Evolutionary conservation across 2,888 invertebrate species (phyloP), one percentile per base, ranked within the genome.

Genomic region (Coleophora deauratella): DNA sequence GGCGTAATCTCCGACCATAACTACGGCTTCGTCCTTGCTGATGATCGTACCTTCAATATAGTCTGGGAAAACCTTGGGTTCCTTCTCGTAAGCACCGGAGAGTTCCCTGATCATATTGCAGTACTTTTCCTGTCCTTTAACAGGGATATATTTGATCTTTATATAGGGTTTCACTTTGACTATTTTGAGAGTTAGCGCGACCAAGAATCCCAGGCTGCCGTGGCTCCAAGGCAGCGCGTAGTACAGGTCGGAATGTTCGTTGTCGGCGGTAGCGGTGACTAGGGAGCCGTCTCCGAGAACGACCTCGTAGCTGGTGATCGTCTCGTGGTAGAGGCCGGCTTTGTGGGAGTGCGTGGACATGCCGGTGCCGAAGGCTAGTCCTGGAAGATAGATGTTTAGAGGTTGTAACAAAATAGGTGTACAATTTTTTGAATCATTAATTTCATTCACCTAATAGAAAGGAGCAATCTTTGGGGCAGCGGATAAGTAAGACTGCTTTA

Each of bases 261-360:
- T 89, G 57, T 84, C 70, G 2, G 78, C 72, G 0, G 88, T 87
- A 35, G 88, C 90, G 10, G 71, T 86, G 9, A 90, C 87, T 28
- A 90, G 57, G 37, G 87, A 86, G 0, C 91, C 91, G 66, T 91
- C 89, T 1, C 86, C 88, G 2, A 90, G 67, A 2, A 91, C 87
- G 0, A 91, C 88, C 55, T 92, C 91, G 67, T 90, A 91, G 42
- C 89, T 88, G 6, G 74, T 74, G 37, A 91, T 85, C 0, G 87
- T 88, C 65, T 91, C 91, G 58, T 91, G 91, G 71, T 90, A 91
- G 15, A 91, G 79, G 12, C 91, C 91, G 0, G 88, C 89, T 62
- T 90, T 90, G 68, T 91, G 91, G 0, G 91, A 91, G 67, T 91
- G 90, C 0, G 91, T 91, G 0, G 91, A 91, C 91, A 91, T 91